Percentiles rank a stretch among this genome's conserved stretches.
Conservation (phyloP, 1,140 invertebrate genomes). For the Heliconius eleuchia region DNA sequence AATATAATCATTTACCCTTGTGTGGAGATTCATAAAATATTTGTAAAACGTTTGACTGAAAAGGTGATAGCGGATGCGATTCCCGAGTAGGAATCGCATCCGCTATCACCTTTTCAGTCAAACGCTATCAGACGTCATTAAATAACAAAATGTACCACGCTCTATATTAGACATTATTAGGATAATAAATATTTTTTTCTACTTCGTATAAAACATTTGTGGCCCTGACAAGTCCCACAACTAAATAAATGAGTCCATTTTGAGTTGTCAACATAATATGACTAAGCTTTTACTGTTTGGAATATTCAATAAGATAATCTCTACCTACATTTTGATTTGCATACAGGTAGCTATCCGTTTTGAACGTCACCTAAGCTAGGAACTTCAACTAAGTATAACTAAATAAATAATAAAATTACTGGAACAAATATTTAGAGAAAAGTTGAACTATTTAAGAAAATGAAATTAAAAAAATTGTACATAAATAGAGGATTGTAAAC, state of each 20-base stretch:
- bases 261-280: conserved; percentile 30
- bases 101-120: too few species aligned
- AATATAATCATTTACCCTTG: too few species aligned
- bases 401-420: background rate
- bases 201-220: background rate
- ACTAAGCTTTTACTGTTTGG: conserved; percentile 36
- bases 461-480: too few species aligned
- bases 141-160: too few species aligned
- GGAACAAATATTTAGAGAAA: background rate
- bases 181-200: background rate
- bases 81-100: too few species aligned
- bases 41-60: too few species aligned
- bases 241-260: conserved; percentile 30
- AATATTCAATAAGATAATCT: conserved; percentile 33
- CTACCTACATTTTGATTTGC: conserved; percentile 29
- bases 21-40: too few species aligned
- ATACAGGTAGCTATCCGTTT: conserved; percentile 12
- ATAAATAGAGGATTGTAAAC: too few species aligned
- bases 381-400: background rate
- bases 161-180: too few species aligned
- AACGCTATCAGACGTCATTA: too few species aligned
- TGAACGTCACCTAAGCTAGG: background rate
- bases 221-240: background rate
- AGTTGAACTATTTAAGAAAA: too few species aligned
- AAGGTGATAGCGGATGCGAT: too few species aligned